A percentile compares a stretch with the other conserved stretches of the same genome.
These are phyloP conservation scores for Hypolimnas misippus DNA, from an alignment of 2,888 invertebrate species.

Conservation along the genomic window DNA sequence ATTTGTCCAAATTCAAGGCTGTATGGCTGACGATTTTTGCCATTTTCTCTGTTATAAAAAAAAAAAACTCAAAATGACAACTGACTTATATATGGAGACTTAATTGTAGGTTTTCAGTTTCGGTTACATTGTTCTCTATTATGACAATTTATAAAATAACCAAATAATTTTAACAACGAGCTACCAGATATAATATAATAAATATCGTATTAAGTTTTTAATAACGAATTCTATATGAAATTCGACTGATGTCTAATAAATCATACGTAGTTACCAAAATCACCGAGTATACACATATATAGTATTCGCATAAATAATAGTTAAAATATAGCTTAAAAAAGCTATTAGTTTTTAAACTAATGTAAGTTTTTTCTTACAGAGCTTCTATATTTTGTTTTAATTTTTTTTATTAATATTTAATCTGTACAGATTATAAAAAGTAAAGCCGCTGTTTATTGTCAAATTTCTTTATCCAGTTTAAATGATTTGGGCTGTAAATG, in stretches of 20 bases:
- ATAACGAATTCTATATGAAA: constrained; percentile 24
- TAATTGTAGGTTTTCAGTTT: no score
- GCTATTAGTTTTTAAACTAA: constrained; percentile 14
- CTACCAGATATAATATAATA: constrained; percentile 5
- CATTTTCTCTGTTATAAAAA: no score
- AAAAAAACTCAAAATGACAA: no score
- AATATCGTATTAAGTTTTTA: constrained; percentile 3
- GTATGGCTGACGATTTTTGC: no score
- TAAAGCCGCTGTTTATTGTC: constrained; percentile 10
- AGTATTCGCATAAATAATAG: constrained; percentile 16
- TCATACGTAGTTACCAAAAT: constrained; percentile 55
- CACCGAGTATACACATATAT: constrained; percentile 38
- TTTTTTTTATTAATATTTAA: constrained; percentile 5
- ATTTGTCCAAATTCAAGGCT: no score
- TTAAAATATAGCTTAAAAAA: constrained; percentile 13
- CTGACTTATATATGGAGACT: no score
- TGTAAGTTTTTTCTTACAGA: constrained; percentile 3
- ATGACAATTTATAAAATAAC: no score
- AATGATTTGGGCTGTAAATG: background rate
- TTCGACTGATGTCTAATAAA: constrained; percentile 30
- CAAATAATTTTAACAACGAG: constrained; percentile 10
- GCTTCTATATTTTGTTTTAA: background rate
- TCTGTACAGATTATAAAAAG: background rate
- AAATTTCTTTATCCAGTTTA: background rate
- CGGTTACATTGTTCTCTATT: no score